These are phyloP conservation scores for Pseudochirops corinnae DNA, from an alignment of 2,797 vertebrate genomes.

Conservation along the genomic window DNA sequence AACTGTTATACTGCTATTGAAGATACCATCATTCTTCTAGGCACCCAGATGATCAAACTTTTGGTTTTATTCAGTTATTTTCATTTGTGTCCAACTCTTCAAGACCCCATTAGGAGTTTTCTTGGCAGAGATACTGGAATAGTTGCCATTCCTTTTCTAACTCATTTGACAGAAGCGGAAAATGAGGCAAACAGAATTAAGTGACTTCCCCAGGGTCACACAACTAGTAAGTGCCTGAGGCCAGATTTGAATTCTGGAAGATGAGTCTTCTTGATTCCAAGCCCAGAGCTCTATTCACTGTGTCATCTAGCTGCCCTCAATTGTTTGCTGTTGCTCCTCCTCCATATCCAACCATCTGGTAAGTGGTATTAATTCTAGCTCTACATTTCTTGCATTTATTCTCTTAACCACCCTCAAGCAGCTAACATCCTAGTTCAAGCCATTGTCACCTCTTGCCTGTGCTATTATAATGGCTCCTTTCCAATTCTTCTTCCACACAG, in stretches of 20 bases:
- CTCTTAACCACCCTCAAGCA: background rate
- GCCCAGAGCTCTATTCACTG: background rate
- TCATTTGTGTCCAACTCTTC: background rate
- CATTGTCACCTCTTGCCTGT: background rate
- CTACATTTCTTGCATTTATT: background rate
- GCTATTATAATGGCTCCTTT: background rate
- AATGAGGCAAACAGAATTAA: background rate
- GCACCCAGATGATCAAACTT: background rate
- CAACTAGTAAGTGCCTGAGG: background rate
- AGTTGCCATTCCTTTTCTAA: background rate
- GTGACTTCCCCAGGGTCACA: background rate
- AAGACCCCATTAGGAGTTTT: background rate
- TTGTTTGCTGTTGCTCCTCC: background rate
- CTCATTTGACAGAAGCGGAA: background rate
- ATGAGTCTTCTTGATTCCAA: background rate
- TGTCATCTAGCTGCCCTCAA: background rate
- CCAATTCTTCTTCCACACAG: background rate
- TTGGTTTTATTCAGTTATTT: background rate
- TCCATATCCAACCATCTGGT: background rate
- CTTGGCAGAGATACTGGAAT: background rate
- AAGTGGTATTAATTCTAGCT: background rate
- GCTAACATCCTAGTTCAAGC: background rate
- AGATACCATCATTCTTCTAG: background rate
- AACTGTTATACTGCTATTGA: background rate
- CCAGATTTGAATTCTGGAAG: background rate